Evolutionary conservation across 2,888 invertebrate species (phyloP).

Genomic region (Pogonocherus hispidulus): DNA sequence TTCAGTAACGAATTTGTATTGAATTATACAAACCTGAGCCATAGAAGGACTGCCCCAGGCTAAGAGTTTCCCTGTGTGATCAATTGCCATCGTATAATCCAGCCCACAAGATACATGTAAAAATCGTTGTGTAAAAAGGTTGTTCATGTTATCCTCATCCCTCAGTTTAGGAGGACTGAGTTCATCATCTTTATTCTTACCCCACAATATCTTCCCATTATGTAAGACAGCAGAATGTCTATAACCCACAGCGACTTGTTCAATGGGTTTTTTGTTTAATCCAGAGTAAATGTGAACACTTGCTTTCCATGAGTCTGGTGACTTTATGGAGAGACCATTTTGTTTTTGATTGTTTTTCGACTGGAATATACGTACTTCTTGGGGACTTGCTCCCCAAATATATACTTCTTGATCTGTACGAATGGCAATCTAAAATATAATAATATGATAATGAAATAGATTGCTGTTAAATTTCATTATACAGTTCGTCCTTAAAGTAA

Average conservation of each 20-base stretch:
- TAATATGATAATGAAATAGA: too few species aligned
- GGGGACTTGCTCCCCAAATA: conserved; percentile 85
- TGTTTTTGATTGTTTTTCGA: conserved; percentile 59
- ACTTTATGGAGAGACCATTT: conserved; percentile 44
- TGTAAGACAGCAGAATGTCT: conserved; percentile 77
- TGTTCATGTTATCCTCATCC: conserved; percentile 60
- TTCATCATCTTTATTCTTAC: conserved; percentile 92
- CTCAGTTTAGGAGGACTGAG: conserved; percentile 79
- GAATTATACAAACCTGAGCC: conserved; percentile 71
- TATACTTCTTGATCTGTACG: conserved; percentile 77
- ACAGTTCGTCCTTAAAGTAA: too few species aligned
- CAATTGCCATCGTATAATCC: conserved; percentile 82
- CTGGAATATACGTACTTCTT: conserved; percentile 77
- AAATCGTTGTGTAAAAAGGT: conserved; percentile 61
- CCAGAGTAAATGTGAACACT: conserved; percentile 64
- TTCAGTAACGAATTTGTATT: background rate
- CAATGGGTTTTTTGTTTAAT: conserved; percentile 55
- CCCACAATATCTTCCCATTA: conserved; percentile 75
- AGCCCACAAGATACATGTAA: conserved; percentile 78
- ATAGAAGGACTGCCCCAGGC: conserved; percentile 83
- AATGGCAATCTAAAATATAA: conserved; percentile 75
- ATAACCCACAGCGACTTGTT: conserved; percentile 77
- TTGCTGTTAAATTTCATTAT: too few species aligned
- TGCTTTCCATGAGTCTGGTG: conserved; percentile 62
- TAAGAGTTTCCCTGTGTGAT: conserved; percentile 76